These are phyloP conservation scores for Orthosia incerta DNA, from an alignment of 2,888 invertebrate genomes.

Conservation along the genomic window DNA sequence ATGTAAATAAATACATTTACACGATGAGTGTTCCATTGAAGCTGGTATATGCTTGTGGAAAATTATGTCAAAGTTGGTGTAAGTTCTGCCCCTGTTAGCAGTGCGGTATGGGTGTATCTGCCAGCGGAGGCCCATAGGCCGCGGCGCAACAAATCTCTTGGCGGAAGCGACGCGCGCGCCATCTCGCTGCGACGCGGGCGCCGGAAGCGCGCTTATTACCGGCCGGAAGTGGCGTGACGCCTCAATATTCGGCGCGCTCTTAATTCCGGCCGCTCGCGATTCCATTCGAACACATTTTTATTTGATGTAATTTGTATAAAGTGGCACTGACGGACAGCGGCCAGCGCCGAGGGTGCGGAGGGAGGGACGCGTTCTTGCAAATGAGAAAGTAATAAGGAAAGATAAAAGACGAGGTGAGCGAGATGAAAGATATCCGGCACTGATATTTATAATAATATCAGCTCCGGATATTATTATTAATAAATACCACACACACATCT, in stretches of 20 bases:
- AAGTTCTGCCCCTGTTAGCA: not conserved
- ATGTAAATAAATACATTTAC: not conserved
- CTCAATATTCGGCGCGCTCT: constrained; percentile 53
- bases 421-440: not conserved
- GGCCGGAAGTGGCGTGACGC: constrained; percentile 46
- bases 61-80: not conserved
- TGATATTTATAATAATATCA: too few relatives aligned
- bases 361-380: not conserved
- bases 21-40: too few relatives aligned
- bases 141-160: constrained; percentile 17
- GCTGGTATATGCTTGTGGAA: not conserved
- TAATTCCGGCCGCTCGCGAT: constrained; percentile 38
- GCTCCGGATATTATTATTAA: too few relatives aligned
- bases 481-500: too few relatives aligned
- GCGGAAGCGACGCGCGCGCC: constrained; percentile 15
- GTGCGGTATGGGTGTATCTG: not conserved
- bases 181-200: not conserved
- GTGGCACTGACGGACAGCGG: not conserved
- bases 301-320: constrained; percentile 33
- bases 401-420: not conserved
- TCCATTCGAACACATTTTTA: constrained; percentile 32
- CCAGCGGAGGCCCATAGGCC: too few relatives aligned
- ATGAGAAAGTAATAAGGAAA: not conserved
- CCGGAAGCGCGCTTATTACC: constrained; percentile 41
- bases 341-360: too few relatives aligned